phyloP scores from a whole-genome alignment of 2,888 invertebrate species.

The Syritta pipiens region DNA sequence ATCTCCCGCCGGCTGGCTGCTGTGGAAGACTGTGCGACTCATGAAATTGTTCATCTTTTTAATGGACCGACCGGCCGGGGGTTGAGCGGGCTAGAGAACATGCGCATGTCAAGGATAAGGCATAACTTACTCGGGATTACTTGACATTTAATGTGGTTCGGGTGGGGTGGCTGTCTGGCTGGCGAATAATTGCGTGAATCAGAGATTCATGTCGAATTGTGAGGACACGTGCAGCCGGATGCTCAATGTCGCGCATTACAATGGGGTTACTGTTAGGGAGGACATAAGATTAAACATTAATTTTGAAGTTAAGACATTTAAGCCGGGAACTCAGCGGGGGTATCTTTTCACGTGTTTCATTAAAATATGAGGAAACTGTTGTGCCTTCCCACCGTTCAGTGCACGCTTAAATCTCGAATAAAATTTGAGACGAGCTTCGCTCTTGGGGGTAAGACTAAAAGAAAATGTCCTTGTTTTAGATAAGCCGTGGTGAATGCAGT shows the following conservation, averaged over 20 bases:
- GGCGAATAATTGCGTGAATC: slow-evolving; percentile 65
- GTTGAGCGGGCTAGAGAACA: slow-evolving; percentile 27
- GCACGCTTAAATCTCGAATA: too few relatives aligned
- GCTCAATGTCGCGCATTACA: slow-evolving; percentile 33
- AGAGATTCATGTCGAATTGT: slow-evolving; percentile 58
- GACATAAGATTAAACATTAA: slow-evolving; percentile 34
- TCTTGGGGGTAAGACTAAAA: too few relatives aligned
- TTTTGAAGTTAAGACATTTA: slow-evolving; percentile 35
- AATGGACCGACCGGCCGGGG: not conserved
- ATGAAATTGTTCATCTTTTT: slow-evolving; percentile 34
- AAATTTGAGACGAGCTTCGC: too few relatives aligned
- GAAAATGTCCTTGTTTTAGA: too few relatives aligned
- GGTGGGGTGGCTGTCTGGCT: slow-evolving; percentile 49
- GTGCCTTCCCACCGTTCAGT: too few relatives aligned
- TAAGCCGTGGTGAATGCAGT: too few relatives aligned
- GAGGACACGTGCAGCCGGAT: slow-evolving; percentile 56
- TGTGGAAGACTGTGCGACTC: slow-evolving; percentile 12
- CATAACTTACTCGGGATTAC: slow-evolving; percentile 57
- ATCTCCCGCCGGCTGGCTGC: slow-evolving; percentile 25
- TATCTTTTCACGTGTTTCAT: too few relatives aligned
- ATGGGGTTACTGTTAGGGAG: slow-evolving; percentile 25
- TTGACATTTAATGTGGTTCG: slow-evolving; percentile 47
- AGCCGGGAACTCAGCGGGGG: not conserved
- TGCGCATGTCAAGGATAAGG: slow-evolving; percentile 59
- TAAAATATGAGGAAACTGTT: not conserved